phyloP scores from a whole-genome alignment of 1,140 invertebrate species.

The Leptestheria dahalacensis region DNA sequence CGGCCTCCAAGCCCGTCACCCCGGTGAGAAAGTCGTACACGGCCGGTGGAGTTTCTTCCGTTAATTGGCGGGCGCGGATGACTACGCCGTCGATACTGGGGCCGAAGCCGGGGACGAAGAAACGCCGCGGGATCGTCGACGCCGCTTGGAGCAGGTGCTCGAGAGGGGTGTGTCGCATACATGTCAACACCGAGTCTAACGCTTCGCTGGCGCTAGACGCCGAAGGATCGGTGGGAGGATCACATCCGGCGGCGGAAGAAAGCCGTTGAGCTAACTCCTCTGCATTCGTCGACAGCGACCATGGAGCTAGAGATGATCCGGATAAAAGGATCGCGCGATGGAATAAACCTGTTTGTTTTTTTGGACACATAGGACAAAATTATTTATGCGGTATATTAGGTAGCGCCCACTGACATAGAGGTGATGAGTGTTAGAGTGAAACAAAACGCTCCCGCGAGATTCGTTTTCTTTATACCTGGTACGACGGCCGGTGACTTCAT shows the following conservation, averaged over 20 bases:
- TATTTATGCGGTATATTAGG: slow-evolving; percentile 40
- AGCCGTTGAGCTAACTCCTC: slow-evolving; percentile 67
- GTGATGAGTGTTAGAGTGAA: too few species aligned
- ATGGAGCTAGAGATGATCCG: slow-evolving; percentile 81
- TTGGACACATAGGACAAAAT: too few species aligned
- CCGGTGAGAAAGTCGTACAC: slow-evolving; percentile 40
- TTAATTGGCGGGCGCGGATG: slow-evolving; percentile 29
- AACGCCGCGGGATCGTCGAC: slow-evolving; percentile 61
- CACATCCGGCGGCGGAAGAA: slow-evolving; percentile 69
- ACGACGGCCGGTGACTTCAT: slow-evolving; percentile 81
- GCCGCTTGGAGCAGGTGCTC: slow-evolving; percentile 49
- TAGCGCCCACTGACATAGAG: slow-evolving; percentile 17
- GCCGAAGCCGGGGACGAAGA: slow-evolving; percentile 67
- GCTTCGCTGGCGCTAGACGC: slow-evolving; percentile 35
- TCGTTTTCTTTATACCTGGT: slow-evolving; percentile 49
- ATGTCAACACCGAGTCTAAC: slow-evolving; percentile 66
- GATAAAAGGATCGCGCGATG: slow-evolving; percentile 78
- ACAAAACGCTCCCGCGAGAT: too few species aligned
- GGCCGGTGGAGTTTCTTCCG: background rate
- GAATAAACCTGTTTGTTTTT: slow-evolving; percentile 62
- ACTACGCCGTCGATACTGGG: slow-evolving; percentile 75
- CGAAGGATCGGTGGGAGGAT: slow-evolving; percentile 23
- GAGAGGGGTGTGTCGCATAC: slow-evolving; percentile 52
- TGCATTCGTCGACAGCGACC: slow-evolving; percentile 83
- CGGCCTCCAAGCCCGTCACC: slow-evolving; percentile 37